phyloP scores from a whole-genome alignment of 1,140 invertebrate species.

The Oscheius sp. region DNA sequence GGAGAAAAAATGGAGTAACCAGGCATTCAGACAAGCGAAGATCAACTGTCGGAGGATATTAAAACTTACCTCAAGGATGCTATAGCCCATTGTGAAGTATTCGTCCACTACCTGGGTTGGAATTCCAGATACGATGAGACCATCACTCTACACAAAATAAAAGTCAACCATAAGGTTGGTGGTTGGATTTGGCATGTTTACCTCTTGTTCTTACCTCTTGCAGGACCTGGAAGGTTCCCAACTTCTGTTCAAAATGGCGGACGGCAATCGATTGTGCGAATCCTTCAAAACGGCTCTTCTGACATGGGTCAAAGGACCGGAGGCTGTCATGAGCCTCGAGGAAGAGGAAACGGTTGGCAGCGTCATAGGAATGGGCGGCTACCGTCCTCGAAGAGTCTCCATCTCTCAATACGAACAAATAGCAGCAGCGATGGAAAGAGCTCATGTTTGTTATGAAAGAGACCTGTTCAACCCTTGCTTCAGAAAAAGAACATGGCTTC shows the following conservation, averaged over 20 bases:
- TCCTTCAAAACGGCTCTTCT: background rate
- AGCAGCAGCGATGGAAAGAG: background rate
- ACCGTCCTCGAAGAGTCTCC: background rate
- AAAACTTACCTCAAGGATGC: background rate
- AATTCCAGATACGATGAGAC: slow-evolving; percentile 40
- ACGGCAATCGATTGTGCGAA: slow-evolving; percentile 14
- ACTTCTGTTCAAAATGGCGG: background rate
- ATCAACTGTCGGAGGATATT: background rate
- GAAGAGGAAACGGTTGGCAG: slow-evolving; percentile 5
- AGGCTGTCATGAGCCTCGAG: background rate
- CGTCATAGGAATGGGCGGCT: background rate
- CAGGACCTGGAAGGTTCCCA: background rate
- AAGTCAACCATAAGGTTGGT: slow-evolving; percentile 17
- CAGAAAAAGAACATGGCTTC: too few relatives aligned
- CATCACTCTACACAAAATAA: slow-evolving; percentile 19
- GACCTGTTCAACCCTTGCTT: too few relatives aligned
- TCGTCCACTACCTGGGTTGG: slow-evolving; percentile 41
- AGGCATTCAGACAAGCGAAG: background rate
- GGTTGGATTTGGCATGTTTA: background rate
- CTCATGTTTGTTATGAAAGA: background rate
- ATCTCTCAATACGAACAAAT: background rate
- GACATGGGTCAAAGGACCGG: background rate
- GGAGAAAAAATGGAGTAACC: background rate
- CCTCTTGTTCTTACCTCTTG: background rate
- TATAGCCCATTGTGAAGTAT: too few relatives aligned